phyloP scores from a whole-genome alignment of 2,888 invertebrate genomes.

The Bembecia ichneumoniformis region DNA sequence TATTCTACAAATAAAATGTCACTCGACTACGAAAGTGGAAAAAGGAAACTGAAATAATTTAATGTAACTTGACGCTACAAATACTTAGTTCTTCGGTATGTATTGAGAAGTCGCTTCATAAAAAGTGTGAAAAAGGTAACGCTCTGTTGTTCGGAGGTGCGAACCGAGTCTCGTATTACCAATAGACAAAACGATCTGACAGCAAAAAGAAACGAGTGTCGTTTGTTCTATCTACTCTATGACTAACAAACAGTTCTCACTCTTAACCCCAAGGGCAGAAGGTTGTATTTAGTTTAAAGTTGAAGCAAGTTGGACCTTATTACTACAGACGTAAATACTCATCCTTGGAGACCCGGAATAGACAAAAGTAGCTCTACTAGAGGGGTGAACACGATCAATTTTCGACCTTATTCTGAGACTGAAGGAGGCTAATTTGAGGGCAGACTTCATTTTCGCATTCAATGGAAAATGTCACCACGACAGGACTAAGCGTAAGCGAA shows the following conservation, averaged over 20 bases:
- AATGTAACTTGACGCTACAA: conserved; percentile 26
- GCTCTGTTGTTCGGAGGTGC: conserved; percentile 61
- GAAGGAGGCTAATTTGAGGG: conserved; percentile 25
- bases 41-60: too few species aligned
- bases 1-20: too few species aligned
- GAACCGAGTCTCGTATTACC: conserved; percentile 65
- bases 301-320: conserved; percentile 28
- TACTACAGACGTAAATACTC: conserved; percentile 39
- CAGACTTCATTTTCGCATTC: conserved; percentile 35
- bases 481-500: conserved; percentile 66
- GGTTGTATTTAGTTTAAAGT: conserved; percentile 25
- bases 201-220: conserved; percentile 24
- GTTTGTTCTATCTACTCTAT: conserved; percentile 16
- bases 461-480: conserved; percentile 64
- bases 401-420: conserved; percentile 34
- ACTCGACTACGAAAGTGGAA: too few species aligned
- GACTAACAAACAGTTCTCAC: conserved; percentile 19
- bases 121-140: conserved; percentile 57
- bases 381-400: conserved; percentile 23
- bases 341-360: conserved; percentile 63
- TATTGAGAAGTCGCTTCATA: conserved; percentile 42
- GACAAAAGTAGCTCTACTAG: conserved; percentile 58
- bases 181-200: conserved; percentile 57
- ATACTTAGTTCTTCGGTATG: conserved; percentile 31
- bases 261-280: conserved; percentile 23